These are phyloP conservation scores for Gobiocypris rarus DNA, from an alignment of 2,113 vertebrate species.

Conservation along the genomic window DNA sequence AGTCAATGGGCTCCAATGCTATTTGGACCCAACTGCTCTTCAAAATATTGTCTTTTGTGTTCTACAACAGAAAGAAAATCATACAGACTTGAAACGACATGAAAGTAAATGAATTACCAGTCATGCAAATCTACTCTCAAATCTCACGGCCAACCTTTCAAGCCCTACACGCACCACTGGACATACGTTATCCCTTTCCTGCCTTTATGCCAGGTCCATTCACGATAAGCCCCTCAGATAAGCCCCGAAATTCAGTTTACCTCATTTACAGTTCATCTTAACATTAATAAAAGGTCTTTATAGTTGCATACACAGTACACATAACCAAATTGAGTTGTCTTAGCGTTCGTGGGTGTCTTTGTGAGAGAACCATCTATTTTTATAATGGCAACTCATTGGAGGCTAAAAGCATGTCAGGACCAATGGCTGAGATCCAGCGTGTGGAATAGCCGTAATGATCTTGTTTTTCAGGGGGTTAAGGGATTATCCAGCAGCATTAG, in stretches of 20 bases:
- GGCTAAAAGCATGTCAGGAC: slow-evolving; percentile 64
- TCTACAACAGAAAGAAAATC: not conserved
- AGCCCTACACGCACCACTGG: slow-evolving; percentile 31
- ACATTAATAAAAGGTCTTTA: not conserved
- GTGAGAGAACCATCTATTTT: slow-evolving; percentile 61
- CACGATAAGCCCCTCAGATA: slow-evolving; percentile 25
- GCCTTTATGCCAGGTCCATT: slow-evolving; percentile 39
- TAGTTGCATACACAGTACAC: not conserved
- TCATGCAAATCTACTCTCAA: slow-evolving; percentile 16
- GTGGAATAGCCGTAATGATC: slow-evolving; percentile 69
- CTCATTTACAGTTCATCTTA: slow-evolving; percentile 4
- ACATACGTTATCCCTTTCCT: slow-evolving; percentile 34
- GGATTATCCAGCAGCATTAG: slow-evolving; percentile 74
- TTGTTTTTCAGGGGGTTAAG: slow-evolving; percentile 71
- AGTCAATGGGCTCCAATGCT: not conserved
- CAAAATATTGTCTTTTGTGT: not conserved
- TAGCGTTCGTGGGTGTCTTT: not conserved
- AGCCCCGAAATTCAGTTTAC: slow-evolving; percentile 10
- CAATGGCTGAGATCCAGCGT: slow-evolving; percentile 66
- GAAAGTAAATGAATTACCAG: not conserved
- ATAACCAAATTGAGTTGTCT: not conserved
- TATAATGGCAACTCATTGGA: slow-evolving; percentile 60
- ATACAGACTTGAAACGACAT: not conserved
- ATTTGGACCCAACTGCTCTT: not conserved
- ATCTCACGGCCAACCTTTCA: slow-evolving; percentile 43